phyloP scores from a whole-genome alignment of 2,888 invertebrate genomes.

The Clunio marinus region DNA sequence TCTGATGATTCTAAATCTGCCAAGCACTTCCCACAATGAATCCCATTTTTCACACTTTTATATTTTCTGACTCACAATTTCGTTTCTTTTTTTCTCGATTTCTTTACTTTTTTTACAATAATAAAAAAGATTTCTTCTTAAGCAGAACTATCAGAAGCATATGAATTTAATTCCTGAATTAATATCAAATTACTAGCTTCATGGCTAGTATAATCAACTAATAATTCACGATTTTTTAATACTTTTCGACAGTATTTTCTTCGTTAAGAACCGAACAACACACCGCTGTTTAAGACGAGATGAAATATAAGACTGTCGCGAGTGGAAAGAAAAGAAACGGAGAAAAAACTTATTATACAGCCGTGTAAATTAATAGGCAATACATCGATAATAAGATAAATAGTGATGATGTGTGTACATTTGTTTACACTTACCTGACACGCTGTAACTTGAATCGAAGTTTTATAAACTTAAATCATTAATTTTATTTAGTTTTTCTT shows the following conservation, averaged over 20 bases:
- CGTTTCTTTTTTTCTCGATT: not conserved
- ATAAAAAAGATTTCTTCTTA: not conserved
- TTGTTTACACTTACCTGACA: too few species aligned
- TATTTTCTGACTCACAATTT: slow-evolving; percentile 17
- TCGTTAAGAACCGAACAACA: not conserved
- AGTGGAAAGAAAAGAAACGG: slow-evolving; percentile 13
- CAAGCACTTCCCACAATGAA: slow-evolving; percentile 15
- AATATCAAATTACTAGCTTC: not conserved
- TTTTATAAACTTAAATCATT: too few species aligned
- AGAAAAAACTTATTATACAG: slow-evolving; percentile 10
- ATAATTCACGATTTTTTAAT: slow-evolving; percentile 1
- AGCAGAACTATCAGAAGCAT: not conserved
- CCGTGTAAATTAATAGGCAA: not conserved
- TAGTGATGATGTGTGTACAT: too few species aligned
- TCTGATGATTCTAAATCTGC: not conserved
- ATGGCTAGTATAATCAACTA: not conserved
- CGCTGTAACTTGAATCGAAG: too few species aligned
- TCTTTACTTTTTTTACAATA: not conserved
- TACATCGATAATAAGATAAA: not conserved
- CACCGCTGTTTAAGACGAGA: not conserved
- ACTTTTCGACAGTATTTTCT: not conserved
- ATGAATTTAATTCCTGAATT: not conserved
- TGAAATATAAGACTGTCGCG: slow-evolving; percentile 12
- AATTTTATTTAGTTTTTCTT: too few species aligned
- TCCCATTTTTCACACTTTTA: slow-evolving; percentile 19